Evolutionary conservation across 1,140 invertebrate genomes (phyloP), one percentile per base, ranked within the genome.

Genomic region (Sycobia sp.): DNA sequence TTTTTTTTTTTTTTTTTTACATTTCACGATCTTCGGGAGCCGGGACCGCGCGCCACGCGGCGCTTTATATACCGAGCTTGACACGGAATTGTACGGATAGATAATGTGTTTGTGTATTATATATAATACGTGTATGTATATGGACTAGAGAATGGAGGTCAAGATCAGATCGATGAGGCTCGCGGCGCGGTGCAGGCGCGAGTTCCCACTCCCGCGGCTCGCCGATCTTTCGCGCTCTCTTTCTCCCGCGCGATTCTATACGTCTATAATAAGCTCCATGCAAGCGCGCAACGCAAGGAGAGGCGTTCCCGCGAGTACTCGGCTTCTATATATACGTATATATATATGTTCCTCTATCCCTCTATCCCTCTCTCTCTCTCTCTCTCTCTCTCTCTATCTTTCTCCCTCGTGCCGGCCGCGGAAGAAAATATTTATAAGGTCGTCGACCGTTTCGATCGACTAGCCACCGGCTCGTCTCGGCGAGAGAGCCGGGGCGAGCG

Each of bases 111-210:
- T n/a, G n/a, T n/a, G n/a, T n/a, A n/a, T n/a, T n/a, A n/a, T n/a
- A n/a, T n/a, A n/a, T n/a, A n/a, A n/a, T n/a, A n/a, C n/a, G n/a
- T n/a, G n/a, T n/a, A n/a, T n/a, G n/a, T n/a, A n/a, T n/a, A 62
- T 63, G 54, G 25, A n/a, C 13, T 54, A 47, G 39, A 27, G 59
- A 61, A 61, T 65, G 50, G 55, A 60, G 66, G 62, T 68, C 66
- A 68, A 62, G 62, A 65, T 68, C 58, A 58, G 56, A 62, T 58
- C 62, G 58, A 58, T 55, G 53, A 61, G 38, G 53, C 32, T 10
- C 41, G 16, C 38, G 34, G 29, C 3, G 4, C n/a, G n/a, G n/a
- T n/a, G n/a, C n/a, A n/a, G n/a, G n/a, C n/a, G n/a, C n/a, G n/a
- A n/a, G 22, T 22, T 39, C 32, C 5, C n/a, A 18, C 47, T 18